Percentiles rank a stretch among this genome's conserved stretches.
These are phyloP conservation scores for Siderastrea siderea DNA, from an alignment of 92 coral and sea anemone species.

Conservation along the genomic window DNA sequence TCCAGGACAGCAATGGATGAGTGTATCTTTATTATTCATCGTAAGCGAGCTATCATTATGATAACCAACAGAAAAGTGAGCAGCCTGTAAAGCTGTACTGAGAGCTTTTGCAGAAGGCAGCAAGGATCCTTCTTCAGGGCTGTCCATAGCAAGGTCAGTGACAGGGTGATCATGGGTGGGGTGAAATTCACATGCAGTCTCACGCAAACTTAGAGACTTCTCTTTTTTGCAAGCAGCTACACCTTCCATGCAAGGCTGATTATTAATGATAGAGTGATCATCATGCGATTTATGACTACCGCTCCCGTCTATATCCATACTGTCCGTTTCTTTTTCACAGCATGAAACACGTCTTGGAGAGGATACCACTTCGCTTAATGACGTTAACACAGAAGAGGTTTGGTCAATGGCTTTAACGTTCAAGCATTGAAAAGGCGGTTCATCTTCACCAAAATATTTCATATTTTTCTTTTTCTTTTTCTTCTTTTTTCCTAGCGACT, in stretches of 20 bases:
- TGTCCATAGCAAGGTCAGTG: neutral
- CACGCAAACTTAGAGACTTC: neutral
- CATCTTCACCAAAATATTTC: conserved; percentile 18
- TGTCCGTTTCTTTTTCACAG: neutral
- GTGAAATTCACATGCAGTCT: neutral
- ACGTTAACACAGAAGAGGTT: neutral
- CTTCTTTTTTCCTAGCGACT: conserved; percentile 25
- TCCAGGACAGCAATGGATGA: neutral
- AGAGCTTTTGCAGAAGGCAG: conserved; percentile 38
- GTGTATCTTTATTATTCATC: neutral
- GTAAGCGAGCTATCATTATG: neutral
- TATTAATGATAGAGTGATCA: neutral
- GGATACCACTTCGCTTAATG: neutral
- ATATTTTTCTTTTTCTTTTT: conserved; percentile 34
- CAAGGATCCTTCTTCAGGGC: neutral
- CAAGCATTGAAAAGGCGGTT: neutral
- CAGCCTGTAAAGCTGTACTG: conserved; percentile 37
- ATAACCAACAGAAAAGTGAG: conserved; percentile 10
- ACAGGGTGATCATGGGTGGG: neutral
- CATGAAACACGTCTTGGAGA: neutral
- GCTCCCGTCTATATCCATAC: neutral
- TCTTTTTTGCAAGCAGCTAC: neutral
- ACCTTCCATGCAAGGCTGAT: neutral
- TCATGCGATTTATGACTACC: neutral
- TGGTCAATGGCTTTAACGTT: neutral